These are phyloP conservation scores for Maniola hyperantus DNA, from an alignment of 2,888 invertebrate species.

Conservation along the genomic window DNA sequence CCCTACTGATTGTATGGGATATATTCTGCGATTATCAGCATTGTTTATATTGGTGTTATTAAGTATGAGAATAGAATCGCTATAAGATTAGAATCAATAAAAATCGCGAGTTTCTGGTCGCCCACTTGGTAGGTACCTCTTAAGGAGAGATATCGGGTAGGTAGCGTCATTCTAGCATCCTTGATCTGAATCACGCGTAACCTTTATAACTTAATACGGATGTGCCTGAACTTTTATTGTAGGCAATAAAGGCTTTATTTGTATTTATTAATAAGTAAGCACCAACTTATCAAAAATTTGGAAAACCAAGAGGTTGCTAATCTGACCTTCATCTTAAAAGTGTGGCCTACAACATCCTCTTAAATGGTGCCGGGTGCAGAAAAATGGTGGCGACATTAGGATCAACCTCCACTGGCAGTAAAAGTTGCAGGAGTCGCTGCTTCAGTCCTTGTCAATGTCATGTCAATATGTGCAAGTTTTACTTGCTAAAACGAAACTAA, in stretches of 20 bases:
- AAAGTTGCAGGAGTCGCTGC: too few species aligned
- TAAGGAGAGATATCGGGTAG: constrained; percentile 36
- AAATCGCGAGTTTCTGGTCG: constrained; percentile 29
- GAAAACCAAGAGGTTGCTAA: neutral
- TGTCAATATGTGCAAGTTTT: too few species aligned
- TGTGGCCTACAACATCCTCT: too few species aligned
- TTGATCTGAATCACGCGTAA: constrained; percentile 17
- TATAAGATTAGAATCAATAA: neutral
- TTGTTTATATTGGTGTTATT: constrained; percentile 32
- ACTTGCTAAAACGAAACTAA: too few species aligned
- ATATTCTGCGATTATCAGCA: constrained; percentile 45
- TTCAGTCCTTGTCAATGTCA: too few species aligned
- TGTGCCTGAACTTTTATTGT: neutral
- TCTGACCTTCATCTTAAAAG: too few species aligned
- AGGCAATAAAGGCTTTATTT: neutral
- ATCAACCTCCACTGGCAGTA: too few species aligned
- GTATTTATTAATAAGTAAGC: neutral
- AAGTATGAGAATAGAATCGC: constrained; percentile 30
- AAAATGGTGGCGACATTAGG: too few species aligned
- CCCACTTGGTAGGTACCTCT: constrained; percentile 26
- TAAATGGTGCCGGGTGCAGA: too few species aligned
- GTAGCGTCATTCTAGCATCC: constrained; percentile 30
- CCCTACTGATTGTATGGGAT: too few species aligned
- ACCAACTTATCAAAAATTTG: neutral
- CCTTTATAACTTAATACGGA: constrained; percentile 15